Percentiles rank a stretch among this genome's conserved stretches.
Conservation (phyloP, 2,113 vertebrate genomes). For the Otis tarda region DNA sequence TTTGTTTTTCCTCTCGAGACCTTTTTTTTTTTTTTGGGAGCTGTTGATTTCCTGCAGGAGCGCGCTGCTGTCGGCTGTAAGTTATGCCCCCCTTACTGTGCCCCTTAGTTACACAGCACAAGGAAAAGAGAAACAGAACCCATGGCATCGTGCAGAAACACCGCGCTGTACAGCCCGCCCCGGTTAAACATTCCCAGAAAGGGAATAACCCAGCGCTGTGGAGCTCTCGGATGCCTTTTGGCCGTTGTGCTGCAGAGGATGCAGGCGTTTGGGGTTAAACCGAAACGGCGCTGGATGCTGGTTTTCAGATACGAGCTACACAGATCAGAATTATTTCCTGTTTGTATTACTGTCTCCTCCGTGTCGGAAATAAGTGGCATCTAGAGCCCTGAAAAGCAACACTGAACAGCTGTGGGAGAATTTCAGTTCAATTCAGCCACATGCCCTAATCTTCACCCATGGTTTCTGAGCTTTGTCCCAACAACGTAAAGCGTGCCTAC, state of each 20-base stretch:
- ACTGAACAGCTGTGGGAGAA: not conserved
- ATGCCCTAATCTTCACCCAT: not conserved
- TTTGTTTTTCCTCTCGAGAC: not conserved
- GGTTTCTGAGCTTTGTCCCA: not conserved
- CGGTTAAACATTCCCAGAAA: slow-evolving; percentile 64
- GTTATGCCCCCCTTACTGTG: slow-evolving; percentile 50
- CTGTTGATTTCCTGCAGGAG: slow-evolving; percentile 44
- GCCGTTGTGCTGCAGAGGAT: not conserved
- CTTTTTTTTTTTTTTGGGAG: not conserved
- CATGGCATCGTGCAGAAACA: slow-evolving; percentile 48
- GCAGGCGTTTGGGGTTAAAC: not conserved
- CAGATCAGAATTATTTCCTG: not conserved
- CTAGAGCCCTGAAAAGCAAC: not conserved
- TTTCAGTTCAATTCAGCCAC: not conserved
- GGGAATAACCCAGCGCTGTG: not conserved
- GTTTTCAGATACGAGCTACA: not conserved
- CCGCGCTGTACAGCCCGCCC: slow-evolving; percentile 9
- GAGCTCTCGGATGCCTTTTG: not conserved
- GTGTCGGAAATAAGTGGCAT: not conserved
- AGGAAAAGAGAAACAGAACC: slow-evolving; percentile 58
- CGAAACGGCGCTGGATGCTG: not conserved
- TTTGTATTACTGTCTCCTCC: not conserved
- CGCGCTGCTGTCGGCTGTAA: not conserved
- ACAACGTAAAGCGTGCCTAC: not conserved
- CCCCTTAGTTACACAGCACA: slow-evolving; percentile 52